Evolutionary conservation across 2,113 vertebrate genomes (phyloP), one percentile per base, ranked within the genome.

Genomic region (Albula goreensis): DNA sequence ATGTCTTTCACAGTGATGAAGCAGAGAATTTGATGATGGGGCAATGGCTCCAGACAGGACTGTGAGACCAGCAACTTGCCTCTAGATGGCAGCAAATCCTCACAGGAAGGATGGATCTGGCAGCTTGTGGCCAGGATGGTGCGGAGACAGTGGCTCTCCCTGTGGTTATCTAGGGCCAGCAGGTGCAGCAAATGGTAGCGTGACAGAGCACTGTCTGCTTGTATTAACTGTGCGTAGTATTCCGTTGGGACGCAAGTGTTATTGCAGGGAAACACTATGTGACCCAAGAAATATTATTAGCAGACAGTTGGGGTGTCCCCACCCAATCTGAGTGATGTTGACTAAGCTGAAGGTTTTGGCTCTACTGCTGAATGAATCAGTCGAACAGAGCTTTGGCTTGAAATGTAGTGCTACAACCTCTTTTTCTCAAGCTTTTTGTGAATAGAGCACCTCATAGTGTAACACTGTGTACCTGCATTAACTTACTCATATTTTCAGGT

Each of bases 381-480:
- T 17, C 19, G 31, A 5, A 17, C 25, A 25, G 66, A 19, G 66
- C 22, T 19, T n/a, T 12, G 66, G 15, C 31, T 41, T 70, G 8
- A 70, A 22, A 19, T 70, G 15, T 70, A 19, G 66, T 2, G 66
- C 66, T 17, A 12, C 17, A 10, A 13, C 17, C 3, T 12, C 78
- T 48, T 41, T 17, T 5, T 25, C 10, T 2, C 41, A 79, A 50
- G 9, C 49, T 50, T 19, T 15, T 4, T 12, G 50, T 74, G 85
- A 80, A 50, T n/a, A 90, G 50, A 50, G 0, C 86, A 80, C 92
- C 91, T 90, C 89, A 93, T 91, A 60, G 90, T 90, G 92, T 91
- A 83, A 9, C 0, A 5, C 7, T 19, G 13, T n/a, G 0, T 6
- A 60, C 89, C 41, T 87, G 82, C 87, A 85, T 83, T 2, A 50